A percentile compares a stretch with the other conserved stretches of the same genome.
Evolutionary conservation across 2,797 vertebrate genomes (phyloP).

Genomic region (Limnodromus scolopaceus): DNA sequence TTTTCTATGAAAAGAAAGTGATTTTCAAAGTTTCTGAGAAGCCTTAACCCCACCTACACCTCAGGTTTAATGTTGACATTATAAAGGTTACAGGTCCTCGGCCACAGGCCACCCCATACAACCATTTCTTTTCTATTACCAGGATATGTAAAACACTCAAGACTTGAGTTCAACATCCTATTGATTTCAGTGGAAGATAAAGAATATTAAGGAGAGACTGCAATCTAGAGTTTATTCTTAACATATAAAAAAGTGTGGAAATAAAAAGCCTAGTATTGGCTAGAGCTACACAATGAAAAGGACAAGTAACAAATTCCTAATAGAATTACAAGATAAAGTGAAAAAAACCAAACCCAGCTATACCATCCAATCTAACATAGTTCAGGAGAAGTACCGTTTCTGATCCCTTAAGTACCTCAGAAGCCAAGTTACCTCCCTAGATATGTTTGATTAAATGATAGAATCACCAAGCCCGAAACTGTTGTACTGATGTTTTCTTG

Average conservation of each 20-base stretch:
- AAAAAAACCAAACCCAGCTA: not conserved
- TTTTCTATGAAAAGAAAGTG: not conserved
- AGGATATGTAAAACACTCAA: not conserved
- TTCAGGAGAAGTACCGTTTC: not conserved
- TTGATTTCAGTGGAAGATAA: not conserved
- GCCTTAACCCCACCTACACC: not conserved
- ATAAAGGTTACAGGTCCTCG: not conserved
- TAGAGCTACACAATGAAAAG: not conserved
- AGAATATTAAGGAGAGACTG: not conserved
- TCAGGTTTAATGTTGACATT: not conserved
- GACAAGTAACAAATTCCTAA: not conserved
- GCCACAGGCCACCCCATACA: not conserved
- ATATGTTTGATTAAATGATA: not conserved
- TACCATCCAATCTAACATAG: rapidly evolving
- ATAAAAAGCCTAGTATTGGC: not conserved
- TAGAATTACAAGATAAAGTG: not conserved
- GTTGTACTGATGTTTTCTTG: not conserved
- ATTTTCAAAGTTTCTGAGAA: not conserved
- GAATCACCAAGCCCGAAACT: not conserved
- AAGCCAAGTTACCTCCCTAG: not conserved
- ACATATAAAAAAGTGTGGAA: not conserved
- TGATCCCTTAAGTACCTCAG: not conserved
- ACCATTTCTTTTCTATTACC: not conserved
- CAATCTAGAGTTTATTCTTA: not conserved
- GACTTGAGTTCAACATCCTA: not conserved